phyloP scores from a whole-genome alignment of 2,113 vertebrate genomes.

The Alligator sinensis region DNA sequence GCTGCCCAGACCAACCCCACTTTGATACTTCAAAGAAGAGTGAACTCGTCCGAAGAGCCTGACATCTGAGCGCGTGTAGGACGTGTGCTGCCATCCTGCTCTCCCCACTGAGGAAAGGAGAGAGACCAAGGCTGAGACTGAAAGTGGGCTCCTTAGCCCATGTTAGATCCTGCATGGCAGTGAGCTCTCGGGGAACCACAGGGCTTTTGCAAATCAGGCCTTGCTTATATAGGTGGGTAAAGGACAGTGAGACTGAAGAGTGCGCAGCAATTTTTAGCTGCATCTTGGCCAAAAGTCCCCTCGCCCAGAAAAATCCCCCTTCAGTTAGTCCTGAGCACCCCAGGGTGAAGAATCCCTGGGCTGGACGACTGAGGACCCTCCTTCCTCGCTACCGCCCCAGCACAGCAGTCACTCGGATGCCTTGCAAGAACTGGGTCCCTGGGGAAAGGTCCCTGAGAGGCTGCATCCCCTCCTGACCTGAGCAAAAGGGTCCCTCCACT shows the following conservation, averaged over 20 bases:
- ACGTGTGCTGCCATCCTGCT: not conserved
- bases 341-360: not conserved
- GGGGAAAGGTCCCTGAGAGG: not conserved
- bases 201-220: not conserved
- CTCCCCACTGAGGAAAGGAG: not conserved
- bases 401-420: not conserved
- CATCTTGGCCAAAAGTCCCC: not conserved
- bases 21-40: not conserved
- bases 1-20: not conserved
- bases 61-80: not conserved
- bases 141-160: not conserved
- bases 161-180: not conserved
- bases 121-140: not conserved
- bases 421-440: not conserved
- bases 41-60: not conserved
- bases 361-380: not conserved
- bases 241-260: too few species aligned
- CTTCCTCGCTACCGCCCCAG: not conserved
- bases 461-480: not conserved
- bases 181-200: not conserved
- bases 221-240: not conserved
- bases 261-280: not conserved
- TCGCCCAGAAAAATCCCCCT: not conserved
- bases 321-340: not conserved
- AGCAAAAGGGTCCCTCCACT: too few species aligned